Percentiles rank a stretch among this genome's conserved stretches.
phyloP scores from a whole-genome alignment of 2,797 vertebrate species.

The Cyprinodon diabolis region DNA sequence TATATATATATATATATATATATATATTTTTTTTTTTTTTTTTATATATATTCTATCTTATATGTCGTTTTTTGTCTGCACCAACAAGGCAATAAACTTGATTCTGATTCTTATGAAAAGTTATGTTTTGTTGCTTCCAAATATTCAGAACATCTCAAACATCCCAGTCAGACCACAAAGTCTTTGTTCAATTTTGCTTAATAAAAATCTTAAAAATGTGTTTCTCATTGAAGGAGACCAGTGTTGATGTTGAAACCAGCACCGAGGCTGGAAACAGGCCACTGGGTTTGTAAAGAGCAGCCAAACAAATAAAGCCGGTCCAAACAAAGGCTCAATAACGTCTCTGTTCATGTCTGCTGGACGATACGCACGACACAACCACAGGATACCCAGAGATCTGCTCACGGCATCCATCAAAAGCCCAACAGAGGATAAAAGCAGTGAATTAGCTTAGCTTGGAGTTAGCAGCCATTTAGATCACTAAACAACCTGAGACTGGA shows the following conservation, averaged over 20 bases:
- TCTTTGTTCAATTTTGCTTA: background rate
- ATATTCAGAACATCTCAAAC: background rate
- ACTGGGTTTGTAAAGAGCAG: background rate
- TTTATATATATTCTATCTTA: too few relatives aligned
- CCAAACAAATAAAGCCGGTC: background rate
- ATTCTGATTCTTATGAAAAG: too few relatives aligned
- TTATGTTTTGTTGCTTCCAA: background rate
- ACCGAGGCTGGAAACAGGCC: background rate
- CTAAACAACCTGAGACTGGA: background rate
- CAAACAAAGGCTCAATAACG: background rate
- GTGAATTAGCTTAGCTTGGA: background rate
- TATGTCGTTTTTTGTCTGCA: too few relatives aligned
- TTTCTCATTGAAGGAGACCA: background rate
- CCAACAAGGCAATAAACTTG: too few relatives aligned
- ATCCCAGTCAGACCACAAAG: background rate
- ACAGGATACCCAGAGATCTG: background rate
- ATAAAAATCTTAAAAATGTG: background rate
- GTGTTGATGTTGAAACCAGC: background rate
- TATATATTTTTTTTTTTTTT: too few relatives aligned
- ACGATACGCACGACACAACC: background rate
- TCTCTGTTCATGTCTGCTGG: background rate
- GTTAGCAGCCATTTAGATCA: background rate
- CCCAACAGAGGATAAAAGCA: background rate
- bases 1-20: too few relatives aligned
- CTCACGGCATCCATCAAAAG: background rate